phyloP scores from a whole-genome alignment of 2,797 vertebrate species.

The Urocyon cinereoargenteus region DNA sequence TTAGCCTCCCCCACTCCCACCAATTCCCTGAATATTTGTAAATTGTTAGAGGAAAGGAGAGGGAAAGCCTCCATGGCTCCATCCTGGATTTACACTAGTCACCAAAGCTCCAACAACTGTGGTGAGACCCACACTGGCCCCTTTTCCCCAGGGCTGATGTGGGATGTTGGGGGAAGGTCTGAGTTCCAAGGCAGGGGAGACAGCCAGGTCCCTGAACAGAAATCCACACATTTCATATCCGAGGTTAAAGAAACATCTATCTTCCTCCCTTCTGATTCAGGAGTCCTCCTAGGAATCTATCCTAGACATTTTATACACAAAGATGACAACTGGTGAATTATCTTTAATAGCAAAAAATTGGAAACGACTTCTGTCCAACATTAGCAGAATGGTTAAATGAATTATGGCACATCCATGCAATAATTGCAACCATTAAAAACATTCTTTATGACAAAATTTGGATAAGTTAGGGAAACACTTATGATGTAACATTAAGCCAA shows the following conservation, averaged over 20 bases:
- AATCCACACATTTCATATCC: background rate
- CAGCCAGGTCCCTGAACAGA: background rate
- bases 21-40: background rate
- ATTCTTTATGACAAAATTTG: constrained; percentile 8
- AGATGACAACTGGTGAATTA: background rate
- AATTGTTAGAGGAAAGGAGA: background rate
- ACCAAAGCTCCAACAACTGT: background rate
- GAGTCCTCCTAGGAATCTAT: constrained; percentile 28
- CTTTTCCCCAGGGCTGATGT: background rate
- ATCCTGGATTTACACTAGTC: background rate
- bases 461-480: constrained; percentile 9
- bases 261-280: background rate
- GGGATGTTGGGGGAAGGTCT: background rate
- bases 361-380: background rate
- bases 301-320: background rate
- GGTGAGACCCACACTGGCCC: background rate
- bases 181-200: background rate
- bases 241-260: background rate
- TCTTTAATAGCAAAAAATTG: constrained; percentile 9
- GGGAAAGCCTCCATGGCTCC: background rate
- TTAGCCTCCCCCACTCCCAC: background rate
- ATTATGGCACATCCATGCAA: background rate
- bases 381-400: background rate
- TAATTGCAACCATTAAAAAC: background rate
- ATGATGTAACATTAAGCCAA: background rate